Conservation (phyloP, 2,113 vertebrate genomes). For the Dicerorhinus sumatrensis region DNA sequence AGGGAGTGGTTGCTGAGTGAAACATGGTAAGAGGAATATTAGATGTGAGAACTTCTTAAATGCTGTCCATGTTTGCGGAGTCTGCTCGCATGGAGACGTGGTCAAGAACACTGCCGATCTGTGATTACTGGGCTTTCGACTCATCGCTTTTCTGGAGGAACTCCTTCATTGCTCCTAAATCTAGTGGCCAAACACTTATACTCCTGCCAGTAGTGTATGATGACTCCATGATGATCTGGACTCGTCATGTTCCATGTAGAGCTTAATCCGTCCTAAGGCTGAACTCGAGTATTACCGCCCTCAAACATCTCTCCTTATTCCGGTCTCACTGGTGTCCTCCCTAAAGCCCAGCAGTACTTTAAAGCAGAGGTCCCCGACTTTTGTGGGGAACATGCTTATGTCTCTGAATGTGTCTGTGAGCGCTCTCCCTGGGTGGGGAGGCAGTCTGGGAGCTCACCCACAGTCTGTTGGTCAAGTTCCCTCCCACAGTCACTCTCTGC, state of each 20-base stretch:
- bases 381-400: not conserved
- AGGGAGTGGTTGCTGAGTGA: not conserved
- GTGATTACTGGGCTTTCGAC: not conserved
- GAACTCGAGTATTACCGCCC: not conserved
- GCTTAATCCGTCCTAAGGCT: not conserved
- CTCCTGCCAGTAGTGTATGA: not conserved
- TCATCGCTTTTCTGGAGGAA: not conserved
- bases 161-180: not conserved
- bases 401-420: not conserved
- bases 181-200: fast-evolving
- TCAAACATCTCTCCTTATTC: not conserved
- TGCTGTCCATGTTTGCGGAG: not conserved
- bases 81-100: not conserved
- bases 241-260: not conserved
- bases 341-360: not conserved
- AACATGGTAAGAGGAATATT: not conserved
- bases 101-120: not conserved
- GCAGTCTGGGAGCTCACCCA: not conserved
- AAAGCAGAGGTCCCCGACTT: not conserved
- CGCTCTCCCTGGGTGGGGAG: not conserved
- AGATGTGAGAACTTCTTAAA: not conserved
- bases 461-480: not conserved
- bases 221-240: too few relatives aligned
- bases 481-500: not conserved
- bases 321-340: not conserved